Evolutionary conservation across 2,797 vertebrate genomes (phyloP), one percentile per base, ranked within the genome.

Genomic region (Acipenser ruthenus): DNA sequence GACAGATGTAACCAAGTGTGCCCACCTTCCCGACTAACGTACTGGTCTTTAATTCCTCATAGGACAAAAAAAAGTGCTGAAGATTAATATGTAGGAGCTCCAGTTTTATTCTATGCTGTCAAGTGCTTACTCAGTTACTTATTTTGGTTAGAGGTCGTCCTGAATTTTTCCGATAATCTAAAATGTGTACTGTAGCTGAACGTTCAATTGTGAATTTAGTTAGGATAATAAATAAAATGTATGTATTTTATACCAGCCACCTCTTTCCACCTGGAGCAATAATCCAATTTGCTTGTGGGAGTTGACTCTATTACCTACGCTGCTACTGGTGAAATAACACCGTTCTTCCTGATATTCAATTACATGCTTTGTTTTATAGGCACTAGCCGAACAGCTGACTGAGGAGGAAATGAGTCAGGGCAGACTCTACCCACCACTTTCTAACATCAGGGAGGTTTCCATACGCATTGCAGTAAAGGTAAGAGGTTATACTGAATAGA

Each of bases 381-480:
- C 94, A 0, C 71, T 99, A 75, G 73, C 93, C 15, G 88, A 86
- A 56, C 95, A 98, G 73, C 61, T 99, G 79, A 92, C 90, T 0
- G 89, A 94, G 65, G 83, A 92, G 73, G 95, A 98, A 12, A 84
- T 98, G 2, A 80, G 80, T 4, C 88, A 94, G 65, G 96, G 96
- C 18, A 82, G 93, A 59, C 90, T 99, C 69, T 98, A 98, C 76
- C 96, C 96, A 59, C 92, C 92, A 0, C 89, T 98, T n/a, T 91
- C 93, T 70, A 88, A 95, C 74, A 98, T 99, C 81, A 90, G 92
- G 81, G 93, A 98, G 78, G 96, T 99, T 72, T 99, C 96, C 11
- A 49, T 96, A 78, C 86, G 86, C 74, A 98, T 97, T 76, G 93
- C 95, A 68, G 77, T 95, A 74, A 98, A 92, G 88, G 96, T 93